phyloP scores from a whole-genome alignment of 2,797 vertebrate genomes.

The Semaprochilodus insignis region DNA sequence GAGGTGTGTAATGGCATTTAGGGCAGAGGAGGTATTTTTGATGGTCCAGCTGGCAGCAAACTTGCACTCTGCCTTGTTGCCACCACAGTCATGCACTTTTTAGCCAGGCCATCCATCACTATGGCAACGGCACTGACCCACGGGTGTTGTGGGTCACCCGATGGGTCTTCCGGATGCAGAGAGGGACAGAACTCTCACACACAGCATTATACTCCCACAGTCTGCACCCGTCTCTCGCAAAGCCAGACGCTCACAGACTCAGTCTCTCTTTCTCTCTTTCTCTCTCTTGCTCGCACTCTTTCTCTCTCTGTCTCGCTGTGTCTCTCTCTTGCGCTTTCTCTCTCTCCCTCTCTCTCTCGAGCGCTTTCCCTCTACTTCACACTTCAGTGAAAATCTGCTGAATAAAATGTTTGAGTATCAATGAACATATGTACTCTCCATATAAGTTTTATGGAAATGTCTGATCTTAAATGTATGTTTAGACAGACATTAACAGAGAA shows the following conservation, averaged over 20 bases:
- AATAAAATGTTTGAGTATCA: too few relatives aligned
- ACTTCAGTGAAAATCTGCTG: too few relatives aligned
- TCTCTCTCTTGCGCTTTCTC: neutral
- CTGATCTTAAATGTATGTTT: too few relatives aligned
- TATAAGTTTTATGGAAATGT: too few relatives aligned
- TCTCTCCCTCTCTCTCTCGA: neutral
- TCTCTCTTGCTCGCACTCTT: neutral
- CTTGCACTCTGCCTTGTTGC: neutral
- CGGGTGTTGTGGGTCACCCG: conserved; percentile 3
- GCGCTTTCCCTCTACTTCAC: neutral
- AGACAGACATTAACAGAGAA: too few relatives aligned
- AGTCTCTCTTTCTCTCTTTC: neutral
- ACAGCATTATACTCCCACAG: neutral
- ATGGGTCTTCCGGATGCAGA: conserved; percentile 24
- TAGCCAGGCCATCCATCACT: conserved; percentile 18
- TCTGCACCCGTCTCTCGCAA: neutral
- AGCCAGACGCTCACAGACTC: neutral
- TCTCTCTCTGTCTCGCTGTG: neutral
- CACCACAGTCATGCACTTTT: neutral
- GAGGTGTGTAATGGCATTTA: neutral
- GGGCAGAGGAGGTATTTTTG: neutral
- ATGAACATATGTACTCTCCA: too few relatives aligned
- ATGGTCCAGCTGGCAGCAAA: neutral
- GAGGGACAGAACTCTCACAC: neutral
- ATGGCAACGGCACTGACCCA: conserved; percentile 36